These are phyloP conservation scores for Amniataba percoides DNA, from an alignment of 2,797 vertebrate species.

Conservation along the genomic window DNA sequence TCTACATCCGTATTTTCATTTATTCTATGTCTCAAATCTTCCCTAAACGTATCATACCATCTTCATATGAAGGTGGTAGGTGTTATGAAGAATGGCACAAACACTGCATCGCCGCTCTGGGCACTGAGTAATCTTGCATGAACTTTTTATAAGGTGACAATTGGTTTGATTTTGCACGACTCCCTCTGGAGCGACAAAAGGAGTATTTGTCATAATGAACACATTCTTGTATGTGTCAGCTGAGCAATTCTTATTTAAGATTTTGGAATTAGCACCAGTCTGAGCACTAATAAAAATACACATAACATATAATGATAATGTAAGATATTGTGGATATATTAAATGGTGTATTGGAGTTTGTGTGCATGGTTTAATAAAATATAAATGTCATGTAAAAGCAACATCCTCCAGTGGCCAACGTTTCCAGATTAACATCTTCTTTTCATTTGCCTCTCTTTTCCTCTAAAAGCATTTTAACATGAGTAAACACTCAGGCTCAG, in stretches of 20 bases:
- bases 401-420: background rate
- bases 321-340: background rate
- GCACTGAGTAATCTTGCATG: too few species aligned
- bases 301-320: background rate
- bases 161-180: background rate
- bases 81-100: background rate
- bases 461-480: background rate
- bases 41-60: background rate
- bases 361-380: background rate
- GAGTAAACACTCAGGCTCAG: constrained; percentile 11
- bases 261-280: background rate
- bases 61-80: background rate
- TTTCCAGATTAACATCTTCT: background rate
- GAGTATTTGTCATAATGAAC: background rate
- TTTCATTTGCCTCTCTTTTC: background rate
- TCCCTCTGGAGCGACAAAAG: background rate
- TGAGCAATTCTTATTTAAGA: background rate
- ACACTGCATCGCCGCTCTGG: too few species aligned
- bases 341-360: background rate
- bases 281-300: background rate
- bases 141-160: background rate
- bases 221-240: background rate
- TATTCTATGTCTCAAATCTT: background rate
- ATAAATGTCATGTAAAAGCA: background rate
- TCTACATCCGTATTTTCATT: background rate